Evolutionary conservation across 2,113 vertebrate species (phyloP), one percentile per base, ranked within the genome.

Genomic region (Sciurus niger): DNA sequence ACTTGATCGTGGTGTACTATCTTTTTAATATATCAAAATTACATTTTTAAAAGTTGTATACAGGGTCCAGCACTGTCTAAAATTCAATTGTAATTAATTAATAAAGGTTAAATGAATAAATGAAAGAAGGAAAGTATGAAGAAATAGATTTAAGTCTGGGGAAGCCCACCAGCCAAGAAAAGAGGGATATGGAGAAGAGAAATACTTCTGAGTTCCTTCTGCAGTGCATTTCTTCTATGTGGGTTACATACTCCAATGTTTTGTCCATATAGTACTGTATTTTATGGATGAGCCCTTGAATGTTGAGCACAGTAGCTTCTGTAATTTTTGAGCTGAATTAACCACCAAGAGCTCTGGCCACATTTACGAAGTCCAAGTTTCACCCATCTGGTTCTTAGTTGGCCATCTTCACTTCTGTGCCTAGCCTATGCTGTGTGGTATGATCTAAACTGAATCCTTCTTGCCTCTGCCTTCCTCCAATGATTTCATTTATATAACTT

Each of bases 401-500:
- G 53, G 34, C 16, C 17, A 17, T 32, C 1, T 84, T 73, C 67
- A 77, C 4, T 32, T 83, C 67, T 84, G 24, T 65, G 46, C 43
- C n/a, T 1, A 9, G 30, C 9, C 43, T 78, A 4, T 48, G 30
- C 60, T 60, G 16, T 0, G 2, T 16, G 70, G 4, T 1, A 0
- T 28, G n/a, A 53, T 53, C 51, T 55, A 60, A 53, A 48, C 10
- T 55, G 30, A 86, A 90, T 48, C 24, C 8, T 12, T 63, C 28
- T 9, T 63, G 68, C 5, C 25, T 90, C 11, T 34, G 20, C 16
- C 43, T 73, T 83, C 73, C 20, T 67, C 32, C n/a, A 60, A 6
- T 48, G 25, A 87, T 22, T 78, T 90, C 9, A 73, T 77, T 84
- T 13, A 43, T 13, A 3, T 2, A 43, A 13, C 18, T 48, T 18